Evolutionary conservation across 2,113 vertebrate genomes (phyloP).

Genomic region (Mellivora capensis): DNA sequence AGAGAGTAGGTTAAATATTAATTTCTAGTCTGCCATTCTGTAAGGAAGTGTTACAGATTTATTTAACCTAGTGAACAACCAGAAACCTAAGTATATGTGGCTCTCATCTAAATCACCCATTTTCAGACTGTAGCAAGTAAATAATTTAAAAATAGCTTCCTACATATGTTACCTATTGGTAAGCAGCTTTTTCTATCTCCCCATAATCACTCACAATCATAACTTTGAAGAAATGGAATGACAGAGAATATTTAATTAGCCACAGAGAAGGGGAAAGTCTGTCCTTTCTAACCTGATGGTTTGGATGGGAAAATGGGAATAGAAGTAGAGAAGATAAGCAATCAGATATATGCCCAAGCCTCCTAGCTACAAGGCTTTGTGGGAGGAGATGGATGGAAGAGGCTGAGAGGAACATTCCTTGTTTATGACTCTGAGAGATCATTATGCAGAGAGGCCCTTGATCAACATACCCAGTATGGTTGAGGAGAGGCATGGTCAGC

Average conservation of each 20-base stretch:
- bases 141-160: neutral
- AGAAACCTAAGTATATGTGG: neutral
- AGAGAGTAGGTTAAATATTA: conserved; percentile 32
- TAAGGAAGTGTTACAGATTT: neutral
- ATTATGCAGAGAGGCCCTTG: neutral
- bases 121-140: neutral
- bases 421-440: neutral
- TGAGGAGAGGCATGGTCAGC: neutral
- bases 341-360: neutral
- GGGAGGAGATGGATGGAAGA: neutral
- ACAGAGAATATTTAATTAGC: neutral
- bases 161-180: neutral
- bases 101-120: neutral
- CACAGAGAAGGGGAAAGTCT: neutral
- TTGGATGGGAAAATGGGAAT: neutral
- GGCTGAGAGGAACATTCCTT: neutral
- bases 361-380: neutral
- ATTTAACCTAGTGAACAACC: neutral
- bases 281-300: neutral
- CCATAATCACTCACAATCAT: neutral
- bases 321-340: neutral
- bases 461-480: neutral
- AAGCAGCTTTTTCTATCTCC: neutral
- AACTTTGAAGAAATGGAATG: conserved; percentile 15
- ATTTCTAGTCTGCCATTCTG: neutral